Percentiles rank a stretch among this genome's conserved stretches.
Conservation (phyloP, 2,888 invertebrate species). For the Netelia fuscicornis region DNA sequence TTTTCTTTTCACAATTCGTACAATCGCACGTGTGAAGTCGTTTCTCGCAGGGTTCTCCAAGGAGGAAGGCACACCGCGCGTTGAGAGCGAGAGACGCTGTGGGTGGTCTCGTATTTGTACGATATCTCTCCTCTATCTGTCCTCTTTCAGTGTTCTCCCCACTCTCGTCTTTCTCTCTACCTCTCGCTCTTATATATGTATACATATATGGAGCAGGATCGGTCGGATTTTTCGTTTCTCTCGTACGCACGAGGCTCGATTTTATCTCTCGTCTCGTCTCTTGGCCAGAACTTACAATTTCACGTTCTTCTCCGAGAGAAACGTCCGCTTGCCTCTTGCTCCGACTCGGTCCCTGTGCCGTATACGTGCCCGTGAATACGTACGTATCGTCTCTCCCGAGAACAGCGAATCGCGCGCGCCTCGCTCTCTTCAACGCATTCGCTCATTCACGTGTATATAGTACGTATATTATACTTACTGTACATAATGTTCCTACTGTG, state of each 20-base stretch:
- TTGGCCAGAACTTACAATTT: conserved; percentile 11
- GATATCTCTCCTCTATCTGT: conserved; percentile 71
- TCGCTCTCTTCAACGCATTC: conserved; percentile 1
- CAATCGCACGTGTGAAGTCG: conserved; percentile 76
- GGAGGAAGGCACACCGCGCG: conserved; percentile 33
- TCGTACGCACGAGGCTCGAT: conserved; percentile 11
- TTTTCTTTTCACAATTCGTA: conserved; percentile 66
- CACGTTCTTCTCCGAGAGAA: conserved; percentile 6
- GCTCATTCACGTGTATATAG: background rate
- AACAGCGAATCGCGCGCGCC: conserved; percentile 10
- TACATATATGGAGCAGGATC: conserved; percentile 1
- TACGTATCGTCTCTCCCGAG: background rate
- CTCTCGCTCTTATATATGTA: conserved; percentile 51
- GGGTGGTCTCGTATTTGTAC: conserved; percentile 80
- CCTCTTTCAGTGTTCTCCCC: conserved; percentile 63
- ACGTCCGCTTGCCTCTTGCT: conserved; percentile 22
- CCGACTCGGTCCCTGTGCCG: background rate
- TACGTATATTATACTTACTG: too few species aligned
- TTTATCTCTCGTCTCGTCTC: conserved; percentile 60
- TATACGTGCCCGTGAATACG: conserved; percentile 25
- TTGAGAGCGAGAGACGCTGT: conserved; percentile 73
- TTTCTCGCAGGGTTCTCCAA: conserved; percentile 52
- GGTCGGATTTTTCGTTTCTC: conserved; percentile 23
- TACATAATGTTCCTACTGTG: background rate
- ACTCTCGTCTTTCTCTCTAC: conserved; percentile 66